Base-by-base conservation (phyloP, 2,797 vertebrate genomes). In the Sebastes iracundus region DNA sequence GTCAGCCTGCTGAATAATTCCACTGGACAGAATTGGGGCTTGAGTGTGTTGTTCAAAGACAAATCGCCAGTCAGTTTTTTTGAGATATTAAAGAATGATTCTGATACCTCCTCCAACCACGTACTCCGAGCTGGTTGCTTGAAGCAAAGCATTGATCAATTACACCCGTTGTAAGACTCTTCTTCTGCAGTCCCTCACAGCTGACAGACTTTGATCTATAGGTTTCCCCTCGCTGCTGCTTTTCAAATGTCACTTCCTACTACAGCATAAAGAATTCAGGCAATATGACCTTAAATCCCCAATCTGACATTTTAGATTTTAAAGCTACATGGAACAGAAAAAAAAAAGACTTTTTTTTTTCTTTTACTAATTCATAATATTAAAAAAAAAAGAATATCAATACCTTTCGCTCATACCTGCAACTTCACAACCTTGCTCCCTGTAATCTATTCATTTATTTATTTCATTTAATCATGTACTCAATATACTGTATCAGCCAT, bases 181-280 rank as follows among this genome's bases (percentile, higher is more conserved):
- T 62, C 66, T 55, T 55, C 42, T 55, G 62, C 72, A 6, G 80
- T 30, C 53, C 14, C 61, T 76, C 65, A 18, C 81, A 63, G 68
- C 77, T 61, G 70, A 77, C 56, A 27, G 5, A 30, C 59, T 82
- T 83, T 80, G 35, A 80, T 85, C 78, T 33, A 35, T 2, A 46
- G 32, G n/a, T 30, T 72, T 78, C 25, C 35, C 25, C 30, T 68
- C 30, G 64, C 35, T 20, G 27, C 68, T 53, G 72, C 32, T 82
- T 77, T 75, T 77, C 53, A 88, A 88, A 90, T 88, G 84, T 85
- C 82, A 87, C 82, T 77, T 86, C 68, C 80, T 80, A 58, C 59
- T 11, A 13, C 62, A 18, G 56, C 60, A 20, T 32, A 77, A 33
- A 72, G 4, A 68, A 61, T 52, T 59, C 32, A 79, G 30, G 38